Conservation (phyloP, 2,797 vertebrate species). For the Melanogrammus aeglefinus region DNA sequence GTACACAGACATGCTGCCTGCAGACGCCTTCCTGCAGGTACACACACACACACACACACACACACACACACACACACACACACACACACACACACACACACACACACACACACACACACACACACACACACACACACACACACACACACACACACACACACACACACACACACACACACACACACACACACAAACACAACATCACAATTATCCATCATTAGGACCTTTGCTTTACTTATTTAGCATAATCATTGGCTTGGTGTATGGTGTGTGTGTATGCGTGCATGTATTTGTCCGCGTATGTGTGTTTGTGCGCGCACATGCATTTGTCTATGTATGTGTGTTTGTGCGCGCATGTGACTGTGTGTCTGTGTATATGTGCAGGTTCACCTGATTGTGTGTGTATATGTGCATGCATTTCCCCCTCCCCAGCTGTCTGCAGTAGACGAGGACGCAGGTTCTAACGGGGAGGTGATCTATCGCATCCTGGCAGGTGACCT, state of each 20-base stretch:
- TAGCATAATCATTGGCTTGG: background rate
- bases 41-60: background rate
- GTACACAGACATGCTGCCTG: constrained; percentile 87
- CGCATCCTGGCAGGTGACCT: constrained; percentile 85
- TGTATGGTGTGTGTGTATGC: background rate
- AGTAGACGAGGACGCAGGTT: constrained; percentile 84
- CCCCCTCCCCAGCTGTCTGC: constrained; percentile 82
- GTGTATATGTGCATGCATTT: background rate
- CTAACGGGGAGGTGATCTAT: constrained; percentile 85
- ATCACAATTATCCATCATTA: background rate
- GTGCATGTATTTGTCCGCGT: background rate
- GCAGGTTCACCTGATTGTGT: background rate
- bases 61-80: background rate
- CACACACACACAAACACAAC: background rate
- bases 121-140: constrained; percentile 4
- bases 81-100: constrained; percentile 5
- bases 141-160: constrained; percentile 1
- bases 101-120: background rate
- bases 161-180: background rate
- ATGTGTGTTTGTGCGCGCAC: background rate
- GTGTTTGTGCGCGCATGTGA: background rate
- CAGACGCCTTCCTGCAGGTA: constrained; percentile 88
- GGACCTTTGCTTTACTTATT: background rate
- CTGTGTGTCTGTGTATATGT: constrained; percentile 2
- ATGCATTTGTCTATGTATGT: background rate